Evolutionary conservation across 2,113 vertebrate species (phyloP).

Genomic region (Melanotaenia duboulayi): DNA sequence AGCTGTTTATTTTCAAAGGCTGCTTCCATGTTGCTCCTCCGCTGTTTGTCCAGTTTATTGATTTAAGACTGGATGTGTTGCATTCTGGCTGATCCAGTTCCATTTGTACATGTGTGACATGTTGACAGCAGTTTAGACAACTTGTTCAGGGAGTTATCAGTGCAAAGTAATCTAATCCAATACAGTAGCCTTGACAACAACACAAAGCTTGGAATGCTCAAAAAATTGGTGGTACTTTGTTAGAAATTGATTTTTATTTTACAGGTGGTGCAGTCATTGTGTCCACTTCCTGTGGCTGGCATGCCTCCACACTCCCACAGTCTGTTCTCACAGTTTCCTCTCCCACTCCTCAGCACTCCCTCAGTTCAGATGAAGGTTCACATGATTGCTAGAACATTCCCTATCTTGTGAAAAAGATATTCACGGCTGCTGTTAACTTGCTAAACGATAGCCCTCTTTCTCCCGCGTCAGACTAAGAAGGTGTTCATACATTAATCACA

Average conservation of each 20-base stretch:
- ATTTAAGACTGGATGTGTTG: conserved; percentile 7
- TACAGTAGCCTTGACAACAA: not conserved
- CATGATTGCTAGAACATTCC: conserved; percentile 60
- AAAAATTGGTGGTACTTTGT: not conserved
- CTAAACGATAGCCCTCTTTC: conserved; percentile 25
- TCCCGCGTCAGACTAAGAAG: conserved; percentile 13
- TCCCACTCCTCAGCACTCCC: conserved; percentile 72
- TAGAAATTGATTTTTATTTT: conserved; percentile 18
- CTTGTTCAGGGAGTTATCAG: conserved; percentile 11
- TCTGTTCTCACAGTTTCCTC: conserved; percentile 69
- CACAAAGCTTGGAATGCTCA: not conserved
- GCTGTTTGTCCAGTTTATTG: conserved; percentile 47
- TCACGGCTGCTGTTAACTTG: conserved; percentile 49
- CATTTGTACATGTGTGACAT: conserved; percentile 20
- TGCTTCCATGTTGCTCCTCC: conserved; percentile 14
- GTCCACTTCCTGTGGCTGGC: conserved; percentile 57
- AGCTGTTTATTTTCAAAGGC: conserved; percentile 35
- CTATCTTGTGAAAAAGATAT: conserved; percentile 57
- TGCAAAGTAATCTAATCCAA: not conserved
- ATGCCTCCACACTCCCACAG: conserved; percentile 69
- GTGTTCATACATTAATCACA: not conserved
- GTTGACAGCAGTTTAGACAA: conserved; percentile 16
- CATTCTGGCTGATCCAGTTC: conserved; percentile 14
- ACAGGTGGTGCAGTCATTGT: conserved; percentile 57
- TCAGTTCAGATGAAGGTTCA: conserved; percentile 63